A percentile compares a stretch with the other conserved stretches of the same genome.
Evolutionary conservation across 2,797 vertebrate species (phyloP).

Genomic region (Neostethus bicornis): DNA sequence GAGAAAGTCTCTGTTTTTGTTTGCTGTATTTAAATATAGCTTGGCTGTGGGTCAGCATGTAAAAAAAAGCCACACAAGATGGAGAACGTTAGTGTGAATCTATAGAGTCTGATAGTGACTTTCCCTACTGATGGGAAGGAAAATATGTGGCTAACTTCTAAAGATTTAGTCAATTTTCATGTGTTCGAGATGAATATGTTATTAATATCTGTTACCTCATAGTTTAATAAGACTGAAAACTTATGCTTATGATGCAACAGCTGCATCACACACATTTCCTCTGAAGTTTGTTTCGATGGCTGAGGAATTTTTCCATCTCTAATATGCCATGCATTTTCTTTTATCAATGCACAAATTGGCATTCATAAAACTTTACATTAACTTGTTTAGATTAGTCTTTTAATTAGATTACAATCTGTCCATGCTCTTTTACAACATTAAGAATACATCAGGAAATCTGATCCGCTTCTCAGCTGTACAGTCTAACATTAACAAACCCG

Average conservation of each 20-base stretch:
- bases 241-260: too few relatives aligned
- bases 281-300: too few relatives aligned
- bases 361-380: too few relatives aligned
- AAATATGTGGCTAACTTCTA: too few relatives aligned
- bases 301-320: too few relatives aligned
- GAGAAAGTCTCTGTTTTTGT: slow-evolving; percentile 5
- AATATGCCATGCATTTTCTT: too few relatives aligned
- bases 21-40: neutral
- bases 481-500: neutral
- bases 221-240: too few relatives aligned
- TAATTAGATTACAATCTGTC: neutral
- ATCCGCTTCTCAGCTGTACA: neutral
- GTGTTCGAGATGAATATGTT: too few relatives aligned
- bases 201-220: too few relatives aligned
- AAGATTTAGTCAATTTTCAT: too few relatives aligned
- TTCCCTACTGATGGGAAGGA: too few relatives aligned
- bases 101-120: neutral
- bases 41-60: neutral
- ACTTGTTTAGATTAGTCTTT: neutral
- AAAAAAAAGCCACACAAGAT: neutral
- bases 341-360: neutral
- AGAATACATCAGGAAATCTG: neutral
- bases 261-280: too few relatives aligned
- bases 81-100: neutral
- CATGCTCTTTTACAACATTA: neutral